Conservation (phyloP, 2,888 invertebrate species). For the Ischnura elegans region DNA sequence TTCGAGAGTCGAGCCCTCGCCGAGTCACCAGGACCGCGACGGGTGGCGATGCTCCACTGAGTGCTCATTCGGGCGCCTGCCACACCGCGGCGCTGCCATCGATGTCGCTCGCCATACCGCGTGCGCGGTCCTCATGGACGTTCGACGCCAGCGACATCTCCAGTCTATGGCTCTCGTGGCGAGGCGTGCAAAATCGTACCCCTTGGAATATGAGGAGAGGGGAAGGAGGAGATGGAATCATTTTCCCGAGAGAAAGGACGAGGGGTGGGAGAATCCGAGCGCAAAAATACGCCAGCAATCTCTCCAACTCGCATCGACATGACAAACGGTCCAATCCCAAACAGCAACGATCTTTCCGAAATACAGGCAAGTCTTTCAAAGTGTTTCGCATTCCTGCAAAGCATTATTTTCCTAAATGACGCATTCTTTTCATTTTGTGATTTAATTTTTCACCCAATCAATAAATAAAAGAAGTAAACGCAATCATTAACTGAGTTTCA, state of each 20-base stretch:
- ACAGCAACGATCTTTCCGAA: no score
- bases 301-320: no score
- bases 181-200: background rate
- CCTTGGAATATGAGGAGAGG: background rate
- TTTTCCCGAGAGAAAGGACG: background rate
- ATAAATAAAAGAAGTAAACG: no score
- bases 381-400: no score
- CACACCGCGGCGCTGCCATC: background rate
- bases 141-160: background rate
- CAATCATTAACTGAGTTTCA: no score
- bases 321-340: no score
- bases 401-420: no score
- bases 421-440: no score
- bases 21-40: background rate
- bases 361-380: no score
- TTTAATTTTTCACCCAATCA: no score
- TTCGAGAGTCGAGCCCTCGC: background rate
- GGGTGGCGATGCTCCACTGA: background rate
- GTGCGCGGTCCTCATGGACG: background rate
- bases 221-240: background rate
- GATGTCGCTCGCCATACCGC: background rate
- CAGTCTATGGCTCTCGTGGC: background rate
- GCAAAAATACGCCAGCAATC: background rate
- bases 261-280: background rate
- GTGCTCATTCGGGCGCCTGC: background rate